These are phyloP conservation scores for Nixonia krombeini DNA, from an alignment of 1,140 invertebrate genomes.

Conservation along the genomic window DNA sequence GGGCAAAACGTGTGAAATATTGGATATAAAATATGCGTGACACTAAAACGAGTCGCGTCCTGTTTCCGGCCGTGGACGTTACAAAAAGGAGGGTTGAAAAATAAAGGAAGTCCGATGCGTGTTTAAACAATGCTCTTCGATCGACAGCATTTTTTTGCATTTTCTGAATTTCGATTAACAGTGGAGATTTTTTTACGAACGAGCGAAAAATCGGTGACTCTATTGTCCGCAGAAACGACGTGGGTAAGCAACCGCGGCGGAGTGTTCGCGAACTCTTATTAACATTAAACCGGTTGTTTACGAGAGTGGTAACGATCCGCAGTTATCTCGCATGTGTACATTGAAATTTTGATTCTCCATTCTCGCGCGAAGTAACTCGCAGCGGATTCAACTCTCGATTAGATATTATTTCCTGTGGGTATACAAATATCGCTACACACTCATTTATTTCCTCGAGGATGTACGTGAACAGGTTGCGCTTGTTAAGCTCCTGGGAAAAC, in stretches of 20 bases:
- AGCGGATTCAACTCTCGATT: slow-evolving; percentile 10
- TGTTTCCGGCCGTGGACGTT: slow-evolving; percentile 20
- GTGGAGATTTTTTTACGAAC: no score
- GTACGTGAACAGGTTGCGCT: slow-evolving; percentile 7
- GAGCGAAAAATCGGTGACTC: background rate
- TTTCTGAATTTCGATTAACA: background rate
- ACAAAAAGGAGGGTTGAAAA: no score
- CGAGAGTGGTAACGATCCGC: no score
- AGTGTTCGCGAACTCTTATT: no score
- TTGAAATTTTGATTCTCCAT: background rate
- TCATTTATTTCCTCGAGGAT: slow-evolving; percentile 32
- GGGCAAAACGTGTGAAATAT: slow-evolving; percentile 52
- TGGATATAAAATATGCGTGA: slow-evolving; percentile 50
- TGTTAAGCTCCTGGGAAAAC: slow-evolving; percentile 18
- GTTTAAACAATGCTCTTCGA: no score
- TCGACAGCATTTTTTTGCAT: no score
- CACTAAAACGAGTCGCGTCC: slow-evolving; percentile 36
- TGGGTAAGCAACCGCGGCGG: no score
- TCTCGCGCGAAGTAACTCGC: background rate
- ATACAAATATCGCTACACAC: slow-evolving; percentile 14
- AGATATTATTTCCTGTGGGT: slow-evolving; percentile 24
- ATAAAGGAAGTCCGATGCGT: no score
- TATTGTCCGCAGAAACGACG: background rate
- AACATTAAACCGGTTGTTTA: no score
- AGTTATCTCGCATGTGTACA: no score